Evolutionary conservation across 2,113 vertebrate genomes (phyloP).

Genomic region (Rallus limicola): DNA sequence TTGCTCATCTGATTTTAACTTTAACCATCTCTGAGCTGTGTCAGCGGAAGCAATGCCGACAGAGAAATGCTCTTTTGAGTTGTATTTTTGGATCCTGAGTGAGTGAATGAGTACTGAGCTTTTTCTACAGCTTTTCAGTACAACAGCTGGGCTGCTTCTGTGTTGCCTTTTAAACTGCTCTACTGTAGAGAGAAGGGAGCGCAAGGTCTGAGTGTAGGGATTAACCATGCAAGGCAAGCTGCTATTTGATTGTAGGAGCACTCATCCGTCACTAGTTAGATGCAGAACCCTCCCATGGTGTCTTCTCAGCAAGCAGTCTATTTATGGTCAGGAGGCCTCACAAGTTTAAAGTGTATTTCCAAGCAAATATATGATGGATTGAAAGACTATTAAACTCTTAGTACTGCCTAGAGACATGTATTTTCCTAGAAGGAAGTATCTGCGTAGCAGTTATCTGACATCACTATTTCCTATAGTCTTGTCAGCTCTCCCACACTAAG

Average conservation of each 20-base stretch:
- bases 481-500: not conserved
- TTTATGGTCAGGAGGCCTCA: not conserved
- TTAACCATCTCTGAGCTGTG: not conserved
- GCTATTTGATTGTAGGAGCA: not conserved
- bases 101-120: not conserved
- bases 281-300: not conserved
- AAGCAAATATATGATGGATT: not conserved
- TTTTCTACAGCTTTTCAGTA: not conserved
- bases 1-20: not conserved
- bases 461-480: not conserved
- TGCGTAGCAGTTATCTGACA: not conserved
- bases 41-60: not conserved
- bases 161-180: not conserved
- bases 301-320: not conserved
- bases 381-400: not conserved
- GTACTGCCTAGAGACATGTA: not conserved
- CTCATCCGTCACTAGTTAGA: not conserved
- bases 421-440: not conserved
- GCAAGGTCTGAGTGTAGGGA: not conserved
- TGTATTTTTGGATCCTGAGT: not conserved
- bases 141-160: not conserved
- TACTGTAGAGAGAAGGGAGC: not conserved
- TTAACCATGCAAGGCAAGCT: not conserved
- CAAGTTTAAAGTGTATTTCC: not conserved
- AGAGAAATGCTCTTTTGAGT: not conserved